phyloP scores from a whole-genome alignment of 2,113 vertebrate genomes.

The Chelonoidis abingdonii region DNA sequence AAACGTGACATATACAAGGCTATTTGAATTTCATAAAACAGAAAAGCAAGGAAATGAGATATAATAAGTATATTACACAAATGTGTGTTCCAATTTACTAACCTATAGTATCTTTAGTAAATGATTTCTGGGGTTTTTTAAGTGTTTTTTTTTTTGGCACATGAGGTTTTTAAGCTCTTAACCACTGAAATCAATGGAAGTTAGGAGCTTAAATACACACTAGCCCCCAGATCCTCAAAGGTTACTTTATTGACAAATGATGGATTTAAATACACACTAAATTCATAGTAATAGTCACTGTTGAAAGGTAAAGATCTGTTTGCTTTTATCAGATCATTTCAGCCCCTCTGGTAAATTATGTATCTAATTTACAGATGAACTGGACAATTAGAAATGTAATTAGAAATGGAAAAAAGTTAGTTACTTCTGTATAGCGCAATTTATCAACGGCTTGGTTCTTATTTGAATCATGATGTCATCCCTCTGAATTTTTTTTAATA shows the following conservation, averaged over 20 bases:
- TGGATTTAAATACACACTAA: fast-evolving
- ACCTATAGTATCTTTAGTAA: slow-evolving; percentile 34
- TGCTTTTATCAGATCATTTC: background rate
- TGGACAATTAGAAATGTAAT: background rate
- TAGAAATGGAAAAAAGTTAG: background rate
- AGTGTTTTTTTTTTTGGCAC: too few species aligned
- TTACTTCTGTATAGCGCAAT: background rate
- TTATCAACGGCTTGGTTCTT: background rate
- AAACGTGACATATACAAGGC: slow-evolving; percentile 70
- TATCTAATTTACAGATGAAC: background rate
- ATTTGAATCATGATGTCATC: background rate
- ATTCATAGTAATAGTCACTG: background rate
- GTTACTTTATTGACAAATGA: background rate
- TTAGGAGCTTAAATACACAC: background rate
- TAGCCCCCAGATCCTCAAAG: background rate
- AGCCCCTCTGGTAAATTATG: background rate
- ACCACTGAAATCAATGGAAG: too few species aligned
- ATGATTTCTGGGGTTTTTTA: slow-evolving; percentile 59
- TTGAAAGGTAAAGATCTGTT: background rate
- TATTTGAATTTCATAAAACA: slow-evolving; percentile 69
- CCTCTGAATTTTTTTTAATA: background rate
- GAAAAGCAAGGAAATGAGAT: slow-evolving; percentile 71
- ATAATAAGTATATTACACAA: slow-evolving; percentile 71
- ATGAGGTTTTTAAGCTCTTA: too few species aligned
- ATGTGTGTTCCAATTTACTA: slow-evolving; percentile 72